Percentiles rank a stretch among this genome's conserved stretches.
Conservation (phyloP, 2,888 invertebrate genomes). For the Lasius fuliginosus region DNA sequence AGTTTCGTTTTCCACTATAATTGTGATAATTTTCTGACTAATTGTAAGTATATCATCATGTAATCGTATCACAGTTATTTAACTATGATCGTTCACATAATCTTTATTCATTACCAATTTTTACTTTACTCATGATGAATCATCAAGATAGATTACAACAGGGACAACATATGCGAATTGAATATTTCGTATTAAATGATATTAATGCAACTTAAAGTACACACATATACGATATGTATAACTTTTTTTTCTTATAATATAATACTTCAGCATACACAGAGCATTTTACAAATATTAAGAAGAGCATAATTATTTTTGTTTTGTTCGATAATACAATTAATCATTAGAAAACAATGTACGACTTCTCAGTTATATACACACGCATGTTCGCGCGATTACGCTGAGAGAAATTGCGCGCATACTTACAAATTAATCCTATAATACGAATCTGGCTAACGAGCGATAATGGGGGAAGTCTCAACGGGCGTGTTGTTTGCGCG, state of each 20-base stretch:
- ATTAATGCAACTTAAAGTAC: not conserved
- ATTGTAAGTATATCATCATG: not conserved
- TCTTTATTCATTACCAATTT: not conserved
- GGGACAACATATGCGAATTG: not conserved
- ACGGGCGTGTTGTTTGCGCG: constrained; percentile 34
- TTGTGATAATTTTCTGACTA: not conserved
- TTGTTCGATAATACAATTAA: not conserved
- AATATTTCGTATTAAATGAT: not conserved
- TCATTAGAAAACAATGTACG: constrained; percentile 20
- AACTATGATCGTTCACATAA: not conserved
- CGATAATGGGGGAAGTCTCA: constrained; percentile 32
- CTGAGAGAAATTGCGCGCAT: constrained; percentile 24
- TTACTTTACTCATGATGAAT: not conserved
- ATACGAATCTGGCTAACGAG: constrained; percentile 38
- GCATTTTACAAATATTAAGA: not conserved
- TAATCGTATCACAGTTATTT: not conserved
- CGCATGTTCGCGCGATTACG: constrained; percentile 6
- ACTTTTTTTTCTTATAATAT: not conserved
- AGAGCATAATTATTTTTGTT: not conserved
- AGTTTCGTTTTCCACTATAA: not conserved
- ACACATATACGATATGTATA: not conserved
- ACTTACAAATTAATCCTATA: constrained; percentile 29
- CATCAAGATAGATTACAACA: not conserved
- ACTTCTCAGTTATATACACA: constrained; percentile 13
- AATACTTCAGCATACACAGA: not conserved